Evolutionary conservation across 2,113 vertebrate species (phyloP), one percentile per base, ranked within the genome.

Genomic region (Centropus bengalensis): DNA sequence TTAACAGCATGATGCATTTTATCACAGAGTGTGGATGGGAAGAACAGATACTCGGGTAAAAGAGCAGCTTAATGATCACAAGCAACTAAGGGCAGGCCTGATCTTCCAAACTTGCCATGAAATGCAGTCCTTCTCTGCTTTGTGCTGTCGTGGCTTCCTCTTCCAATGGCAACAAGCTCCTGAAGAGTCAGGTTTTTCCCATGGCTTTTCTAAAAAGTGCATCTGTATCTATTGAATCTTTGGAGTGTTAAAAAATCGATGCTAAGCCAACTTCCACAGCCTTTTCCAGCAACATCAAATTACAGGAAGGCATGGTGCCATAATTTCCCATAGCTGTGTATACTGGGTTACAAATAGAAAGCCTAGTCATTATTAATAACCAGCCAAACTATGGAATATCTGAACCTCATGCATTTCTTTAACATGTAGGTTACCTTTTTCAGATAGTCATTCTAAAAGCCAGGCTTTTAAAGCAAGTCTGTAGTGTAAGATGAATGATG

Each of bases 391-490:
- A 86, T 40, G 71, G 88, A 90, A 66, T 89, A 88, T 42, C 52
- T 60, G 47, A 86, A 58, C 74, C 32, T 82, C 66, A 54, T 17
- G 36, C 16, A 7, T 56, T 74, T 84, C 93, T 81, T 93, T 68
- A 56, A 75, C 18, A 56, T 11, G 22, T 55, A 71, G 32, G 51
- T 86, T 76, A 66, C 44, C 40, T 83, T 71, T 81, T 88, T 88
- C 32, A 71, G 58, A 36, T 84, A 16, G 52, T 76, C 23, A 30
- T 68, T 86, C 59, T 64, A 62, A 73, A 67, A 89, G 38, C 45
- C 60, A 95, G 52, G 63, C 69, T 85, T 94, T 87, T 89, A 94
- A 93, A 95, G 59, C 81, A 92, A 95, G 67, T 77, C 82, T 89
- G 70, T 45, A 49, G 52, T 54, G 40, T 64, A 80, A 95, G 71